Conservation (phyloP, 2,888 invertebrate species). For the Melieria crassipennis region DNA sequence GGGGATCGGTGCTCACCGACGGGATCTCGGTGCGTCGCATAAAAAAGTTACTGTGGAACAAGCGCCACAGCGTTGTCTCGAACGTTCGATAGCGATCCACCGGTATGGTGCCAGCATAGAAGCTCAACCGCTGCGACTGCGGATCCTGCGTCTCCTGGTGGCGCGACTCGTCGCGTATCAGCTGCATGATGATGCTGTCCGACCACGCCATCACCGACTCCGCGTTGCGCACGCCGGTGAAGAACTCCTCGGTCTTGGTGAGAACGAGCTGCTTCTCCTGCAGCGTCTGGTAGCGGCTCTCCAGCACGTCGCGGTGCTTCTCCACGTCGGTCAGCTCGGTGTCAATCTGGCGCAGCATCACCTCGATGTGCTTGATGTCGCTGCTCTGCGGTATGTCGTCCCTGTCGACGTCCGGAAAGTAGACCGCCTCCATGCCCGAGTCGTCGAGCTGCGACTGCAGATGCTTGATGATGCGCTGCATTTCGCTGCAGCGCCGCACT, state of each 20-base stretch:
- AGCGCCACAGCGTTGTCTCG: slow-evolving; percentile 95
- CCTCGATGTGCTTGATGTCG: slow-evolving; percentile 46
- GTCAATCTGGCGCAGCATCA: slow-evolving; percentile 40
- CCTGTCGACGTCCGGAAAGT: slow-evolving; percentile 48
- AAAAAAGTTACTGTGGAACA: slow-evolving; percentile 94
- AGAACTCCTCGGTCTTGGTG: slow-evolving; percentile 45
- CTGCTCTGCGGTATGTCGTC: slow-evolving; percentile 48
- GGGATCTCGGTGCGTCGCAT: slow-evolving; percentile 90
- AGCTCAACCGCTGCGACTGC: slow-evolving; percentile 68
- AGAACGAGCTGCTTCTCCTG: slow-evolving; percentile 51
- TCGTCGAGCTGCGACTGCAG: slow-evolving; percentile 46
- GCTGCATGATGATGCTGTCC: slow-evolving; percentile 45
- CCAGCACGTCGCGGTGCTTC: slow-evolving; percentile 44
- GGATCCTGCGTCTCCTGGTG: neutral
- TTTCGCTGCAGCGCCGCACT: slow-evolving; percentile 50
- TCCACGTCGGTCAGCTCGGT: slow-evolving; percentile 45
- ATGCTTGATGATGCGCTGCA: slow-evolving; percentile 47
- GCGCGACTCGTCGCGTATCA: slow-evolving; percentile 51
- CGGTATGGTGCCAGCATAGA: slow-evolving; percentile 94
- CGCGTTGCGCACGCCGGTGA: slow-evolving; percentile 41
- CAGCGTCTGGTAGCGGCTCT: slow-evolving; percentile 39
- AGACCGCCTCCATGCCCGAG: slow-evolving; percentile 40
- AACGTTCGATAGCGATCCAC: slow-evolving; percentile 91
- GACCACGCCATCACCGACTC: slow-evolving; percentile 48
- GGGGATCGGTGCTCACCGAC: slow-evolving; percentile 77